Conservation (phyloP, 2,888 invertebrate species). For the Brachyptera putata region DNA sequence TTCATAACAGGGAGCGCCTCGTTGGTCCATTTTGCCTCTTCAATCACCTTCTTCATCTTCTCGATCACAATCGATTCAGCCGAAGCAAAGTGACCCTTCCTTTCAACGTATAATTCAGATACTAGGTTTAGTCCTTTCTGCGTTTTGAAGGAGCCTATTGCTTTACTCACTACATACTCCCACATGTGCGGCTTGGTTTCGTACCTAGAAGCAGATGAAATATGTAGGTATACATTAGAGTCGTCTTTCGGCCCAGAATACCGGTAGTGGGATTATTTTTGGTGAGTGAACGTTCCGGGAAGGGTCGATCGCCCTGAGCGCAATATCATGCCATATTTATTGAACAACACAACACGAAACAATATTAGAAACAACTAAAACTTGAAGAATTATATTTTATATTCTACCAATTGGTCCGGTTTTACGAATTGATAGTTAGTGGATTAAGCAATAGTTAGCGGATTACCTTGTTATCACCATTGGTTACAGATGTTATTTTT, state of each 20-base stretch:
- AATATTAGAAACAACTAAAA: too few species aligned
- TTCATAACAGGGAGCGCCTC: slow-evolving; percentile 71
- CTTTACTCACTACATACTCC: slow-evolving; percentile 69
- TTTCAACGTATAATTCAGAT: slow-evolving; percentile 57
- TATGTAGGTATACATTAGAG: slow-evolving; percentile 1
- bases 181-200: slow-evolving; percentile 66
- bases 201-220: slow-evolving; percentile 49
- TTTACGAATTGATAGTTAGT: too few species aligned
- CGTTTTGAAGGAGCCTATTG: slow-evolving; percentile 71
- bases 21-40: slow-evolving; percentile 71
- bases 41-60: slow-evolving; percentile 66
- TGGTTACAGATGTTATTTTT: too few species aligned
- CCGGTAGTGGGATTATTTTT: too few species aligned
- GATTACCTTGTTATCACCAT: too few species aligned
- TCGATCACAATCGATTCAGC: slow-evolving; percentile 70
- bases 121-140: slow-evolving; percentile 60
- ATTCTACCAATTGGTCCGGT: too few species aligned
- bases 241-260: background rate
- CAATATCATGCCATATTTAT: too few species aligned
- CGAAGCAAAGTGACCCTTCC: slow-evolving; percentile 64
- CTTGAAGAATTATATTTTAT: too few species aligned
- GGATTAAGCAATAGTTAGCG: too few species aligned
- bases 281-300: too few species aligned
- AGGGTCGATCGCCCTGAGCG: too few species aligned
- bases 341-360: too few species aligned